Evolutionary conservation across 1,140 invertebrate genomes (phyloP), one percentile per base, ranked within the genome.

Genomic region (Tetragonula clypearis): DNA sequence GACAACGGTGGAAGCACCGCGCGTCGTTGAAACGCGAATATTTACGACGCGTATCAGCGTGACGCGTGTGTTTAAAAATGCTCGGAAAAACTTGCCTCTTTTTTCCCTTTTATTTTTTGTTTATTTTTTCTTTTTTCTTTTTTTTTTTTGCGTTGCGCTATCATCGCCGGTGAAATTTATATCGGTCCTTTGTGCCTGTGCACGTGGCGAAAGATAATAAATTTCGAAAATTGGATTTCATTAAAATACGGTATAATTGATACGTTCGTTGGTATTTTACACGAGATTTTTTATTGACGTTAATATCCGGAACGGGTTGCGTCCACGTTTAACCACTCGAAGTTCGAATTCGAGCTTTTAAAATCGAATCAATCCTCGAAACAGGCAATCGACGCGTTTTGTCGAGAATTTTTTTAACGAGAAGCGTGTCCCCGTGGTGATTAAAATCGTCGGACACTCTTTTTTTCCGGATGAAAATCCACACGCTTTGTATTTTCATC

Each of bases 41-140:
- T 84, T 84, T 79, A 71, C 26, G 76, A 72, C 56, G 41, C 76
- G 21, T 71, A 78, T 71, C n/a, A 68, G 5, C 12, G 66, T 72
- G 35, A 79, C 55, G 75, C 76, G 55, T 79, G 79, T 78, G 56
- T 84, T 84, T 62, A 56, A 56, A 56, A 58, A 77, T 62, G 26
- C 76, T 72, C 71, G 41, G 41, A 8, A 71, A 78, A 55, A 49
- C 41, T 41, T 21, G 1, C 9, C 56, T 79, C 72, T 84, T 79
- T 79, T 41, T 41, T 6, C 5, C 5, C 41, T 6, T 41, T 6
- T 41, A 8, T 41, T 41, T 49, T 49, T 49, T 49, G 0, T 49
- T 49, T 49, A 30, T 49, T 49, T 49, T 41, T 41, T 41, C 5
- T 41, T 6, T 41, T 41, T 41, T 5, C 3, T 49, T 49, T 49